Evolutionary conservation across 2,888 invertebrate genomes (phyloP), one percentile per base, ranked within the genome.

Genomic region (Cataglyphis altisquamis): DNA sequence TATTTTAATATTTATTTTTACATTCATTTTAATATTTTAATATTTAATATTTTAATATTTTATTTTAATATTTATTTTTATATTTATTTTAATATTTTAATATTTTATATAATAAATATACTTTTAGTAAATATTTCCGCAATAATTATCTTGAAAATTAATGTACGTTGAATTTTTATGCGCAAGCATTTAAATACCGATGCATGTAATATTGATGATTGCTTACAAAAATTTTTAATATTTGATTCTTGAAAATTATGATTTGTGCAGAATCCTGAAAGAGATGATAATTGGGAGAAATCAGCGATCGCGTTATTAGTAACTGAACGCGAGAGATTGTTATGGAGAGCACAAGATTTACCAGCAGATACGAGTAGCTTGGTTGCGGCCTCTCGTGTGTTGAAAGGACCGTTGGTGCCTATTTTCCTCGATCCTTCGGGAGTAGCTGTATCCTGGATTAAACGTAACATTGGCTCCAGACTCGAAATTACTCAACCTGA

Each of bases 351-450:
- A 0, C 97, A 98, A 92, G 98, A 98, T 0, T 95, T 99, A 8
- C 97, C 98, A 0, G 96, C 97, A 0, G 95, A 95, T n/a, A 94
- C 94, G 3, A 92, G 90, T 25, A 95, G 95, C 86, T 82, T 94
- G 8, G 90, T 93, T 0, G 94, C 94, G 0, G 95, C 94, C 2
- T 91, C 93, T 0, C 93, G 94, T 45, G 91, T 94, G 4, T 77
- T 95, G 0, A 95, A 94, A 86, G 96, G 96, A 60, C 96, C 96
- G 41, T 96, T 97, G 89, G 96, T 97, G 0, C 98, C 99, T 0
- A 96, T 99, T 77, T 95, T 99, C 62, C 96, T 99, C 64, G 99
- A 99, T 95, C 98, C 99, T 0, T 98, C 98, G 0, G 97, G 97
- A 3, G 96, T 97, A 10, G 98, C 98, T 0, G 96, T 97, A 0